Base-by-base conservation (phyloP, 2,113 vertebrate species). In the Eulacestoma nigropectus region DNA sequence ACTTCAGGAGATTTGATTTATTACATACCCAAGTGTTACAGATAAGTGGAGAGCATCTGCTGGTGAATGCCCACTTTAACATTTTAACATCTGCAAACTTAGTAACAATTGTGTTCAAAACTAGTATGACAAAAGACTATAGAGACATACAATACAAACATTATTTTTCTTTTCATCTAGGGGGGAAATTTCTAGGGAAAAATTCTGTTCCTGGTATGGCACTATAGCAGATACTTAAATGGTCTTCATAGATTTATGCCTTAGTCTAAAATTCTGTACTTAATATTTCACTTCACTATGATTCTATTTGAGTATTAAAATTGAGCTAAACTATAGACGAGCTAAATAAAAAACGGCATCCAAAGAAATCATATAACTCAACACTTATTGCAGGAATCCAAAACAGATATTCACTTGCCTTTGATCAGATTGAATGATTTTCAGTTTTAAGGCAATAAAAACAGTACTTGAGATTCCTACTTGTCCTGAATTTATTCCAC, bases 261-360 rank as follows among this genome's bases (percentile, higher is more conserved):
- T 84, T 39, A 33, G 25, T 47, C 19, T 65, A 68, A 67, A 17
- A 59, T 50, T 62, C 26, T 50, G 26, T 49, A 16, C 16, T 60
- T 79, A 68, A 79, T 9, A 53, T 77, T 77, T 44, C 15, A 62
- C 8, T 64, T 91, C 33, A 65, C 10, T 50, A 16, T 37, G 23
- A 78, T 60, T 84, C 60, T 49, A 50, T 86, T 44, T 68, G 20
- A 64, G 8, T 27, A 50, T 33, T 57, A 68, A 79, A 92, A 73
- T 12, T 25, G n/a, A 84, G 19, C 56, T 78, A 55, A 81, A 62
- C 3, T 47, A 57, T 13, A 50, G 14, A 83, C 0, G 0, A n/a
- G 18, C 33, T 70, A 64, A 89, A 80, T n/a, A 72, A 69, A 90
- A 76, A 37, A 46, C 3, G n/a, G 8, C 47, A 18, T 21, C 75